Percentiles rank a stretch among this genome's conserved stretches.
These are phyloP conservation scores for Metopolophium dirhodum DNA, from an alignment of 1,140 invertebrate genomes.

Conservation along the genomic window DNA sequence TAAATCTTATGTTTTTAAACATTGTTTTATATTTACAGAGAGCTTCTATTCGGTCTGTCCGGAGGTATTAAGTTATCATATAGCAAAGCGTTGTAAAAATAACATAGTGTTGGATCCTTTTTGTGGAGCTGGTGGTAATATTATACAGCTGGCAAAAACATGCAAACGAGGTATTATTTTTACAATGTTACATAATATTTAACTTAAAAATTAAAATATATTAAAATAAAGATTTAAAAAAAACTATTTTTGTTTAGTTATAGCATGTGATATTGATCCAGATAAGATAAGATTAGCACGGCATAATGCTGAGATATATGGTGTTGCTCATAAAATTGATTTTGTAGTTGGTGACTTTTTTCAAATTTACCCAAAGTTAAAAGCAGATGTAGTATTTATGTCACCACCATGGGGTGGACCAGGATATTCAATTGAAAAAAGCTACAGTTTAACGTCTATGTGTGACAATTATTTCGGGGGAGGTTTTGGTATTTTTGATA, in stretches of 20 bases:
- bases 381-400: too few relatives aligned
- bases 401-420: too few relatives aligned
- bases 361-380: too few relatives aligned
- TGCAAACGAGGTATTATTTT: too few relatives aligned
- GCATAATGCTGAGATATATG: slow-evolving; percentile 90
- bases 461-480: too few relatives aligned
- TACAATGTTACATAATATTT: too few relatives aligned
- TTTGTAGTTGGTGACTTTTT: slow-evolving; percentile 93
- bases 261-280: slow-evolving; percentile 93
- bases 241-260: slow-evolving; percentile 70
- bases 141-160: too few relatives aligned
- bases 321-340: slow-evolving; percentile 86
- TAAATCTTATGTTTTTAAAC: background rate
- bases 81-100: slow-evolving; percentile 78
- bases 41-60: slow-evolving; percentile 85
- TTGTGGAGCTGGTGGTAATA: too few relatives aligned
- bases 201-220: too few relatives aligned
- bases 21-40: slow-evolving; percentile 6
- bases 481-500: too few relatives aligned
- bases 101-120: slow-evolving; percentile 63
- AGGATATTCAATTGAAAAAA: too few relatives aligned
- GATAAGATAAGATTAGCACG: slow-evolving; percentile 83
- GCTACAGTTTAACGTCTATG: too few relatives aligned
- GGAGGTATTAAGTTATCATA: slow-evolving; percentile 89
- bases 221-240: background rate